phyloP scores from a whole-genome alignment of 2,888 invertebrate species.

The Drosophila limbata region DNA sequence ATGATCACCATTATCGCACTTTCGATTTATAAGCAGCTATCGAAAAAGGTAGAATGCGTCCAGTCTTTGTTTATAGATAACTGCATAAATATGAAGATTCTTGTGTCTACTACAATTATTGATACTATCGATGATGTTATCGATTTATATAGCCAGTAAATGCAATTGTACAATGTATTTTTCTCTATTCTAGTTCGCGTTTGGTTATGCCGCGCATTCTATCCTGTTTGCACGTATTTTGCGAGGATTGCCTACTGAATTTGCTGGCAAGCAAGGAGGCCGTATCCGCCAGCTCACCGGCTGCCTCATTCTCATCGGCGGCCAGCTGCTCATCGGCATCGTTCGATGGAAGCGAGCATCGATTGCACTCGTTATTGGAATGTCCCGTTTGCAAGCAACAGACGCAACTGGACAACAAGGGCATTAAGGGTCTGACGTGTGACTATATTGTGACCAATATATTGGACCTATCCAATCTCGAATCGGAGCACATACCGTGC shows the following conservation, averaged over 20 bases:
- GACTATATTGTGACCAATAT: constrained; percentile 95
- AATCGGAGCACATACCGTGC: constrained; percentile 90
- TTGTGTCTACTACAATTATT: background rate
- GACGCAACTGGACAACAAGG: constrained; percentile 92
- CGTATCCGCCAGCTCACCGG: constrained; percentile 87
- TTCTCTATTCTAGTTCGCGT: constrained; percentile 87
- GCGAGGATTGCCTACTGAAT: constrained; percentile 95
- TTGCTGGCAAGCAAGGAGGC: constrained; percentile 88
- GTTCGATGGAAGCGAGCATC: constrained; percentile 72
- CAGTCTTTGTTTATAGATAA: too few relatives aligned
- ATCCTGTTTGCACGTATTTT: constrained; percentile 97
- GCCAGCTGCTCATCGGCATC: constrained; percentile 84
- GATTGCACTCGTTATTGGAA: constrained; percentile 84
- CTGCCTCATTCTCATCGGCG: constrained; percentile 83
- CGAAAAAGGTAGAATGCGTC: too few relatives aligned
- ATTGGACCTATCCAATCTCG: constrained; percentile 92
- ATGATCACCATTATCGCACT: background rate
- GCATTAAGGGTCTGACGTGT: constrained; percentile 92
- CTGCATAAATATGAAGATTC: background rate
- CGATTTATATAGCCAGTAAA: background rate
- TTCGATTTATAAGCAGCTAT: background rate
- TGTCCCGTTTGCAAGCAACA: constrained; percentile 94
- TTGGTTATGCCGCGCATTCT: constrained; percentile 94
- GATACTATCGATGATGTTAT: constrained; percentile 1
- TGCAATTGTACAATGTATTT: background rate